Evolutionary conservation across 1,140 invertebrate genomes (phyloP), one percentile per base, ranked within the genome.

Genomic region (Linepithema humile): DNA sequence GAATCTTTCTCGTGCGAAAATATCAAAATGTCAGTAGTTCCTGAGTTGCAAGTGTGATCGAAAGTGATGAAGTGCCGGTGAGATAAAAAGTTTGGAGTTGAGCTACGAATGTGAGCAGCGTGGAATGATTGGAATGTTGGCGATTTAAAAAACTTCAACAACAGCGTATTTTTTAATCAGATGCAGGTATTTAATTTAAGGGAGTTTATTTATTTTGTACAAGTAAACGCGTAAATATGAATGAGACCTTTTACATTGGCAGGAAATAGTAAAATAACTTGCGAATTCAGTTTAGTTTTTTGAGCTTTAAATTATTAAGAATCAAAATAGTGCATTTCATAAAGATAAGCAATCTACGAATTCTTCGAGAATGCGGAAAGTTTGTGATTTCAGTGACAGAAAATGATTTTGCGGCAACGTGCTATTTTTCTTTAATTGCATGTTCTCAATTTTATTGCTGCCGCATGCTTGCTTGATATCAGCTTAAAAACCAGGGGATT

Each of bases 391-490:
- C 29, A n/a, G 73, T 23, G 35, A 57, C 38, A 35, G 74, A 38
- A 59, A 40, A 60, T 23, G 53, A 40, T 17, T 35, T 74, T 17
- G 43, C 26, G 45, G n/a, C 67, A 32, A 17, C 53, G 32, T 20
- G 35, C 50, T 55, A 4, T 55, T n/a, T 55, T 9, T 55, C 40
- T 60, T 9, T 64, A 60, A 62, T 77, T 29, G 45, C 29, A 20
- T 15, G 45, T 62, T 77, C 29, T 78, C 67, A 67, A 53, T 53
- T n/a, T 40, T 50, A 23, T 32, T 5, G 32, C 20, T 69, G 10
- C 35, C 26, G 20, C 17, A 55, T n/a, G 55, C 29, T 78, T n/a
- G 75, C 62, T 75, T 40, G 17, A 55, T 55, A 40, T 69, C 48
- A 9, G 35, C 12, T 69, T 35, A 3, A 50, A 53, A 48, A 9